Percentiles rank a stretch among this genome's conserved stretches.
Conservation (phyloP, 2,797 vertebrate genomes). For the Bufotes viridis region DNA sequence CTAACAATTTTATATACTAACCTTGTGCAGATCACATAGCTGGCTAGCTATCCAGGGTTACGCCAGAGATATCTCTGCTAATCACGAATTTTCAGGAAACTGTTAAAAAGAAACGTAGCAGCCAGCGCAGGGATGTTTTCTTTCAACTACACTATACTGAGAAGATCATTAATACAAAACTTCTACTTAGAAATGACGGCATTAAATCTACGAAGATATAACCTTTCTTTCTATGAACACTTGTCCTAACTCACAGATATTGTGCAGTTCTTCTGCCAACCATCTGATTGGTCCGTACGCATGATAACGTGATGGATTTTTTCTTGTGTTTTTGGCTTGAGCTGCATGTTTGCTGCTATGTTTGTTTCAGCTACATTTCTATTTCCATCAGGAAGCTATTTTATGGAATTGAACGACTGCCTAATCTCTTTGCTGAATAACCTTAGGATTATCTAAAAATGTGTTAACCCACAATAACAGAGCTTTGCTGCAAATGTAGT, state of each 20-base stretch:
- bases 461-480: background rate
- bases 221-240: background rate
- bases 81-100: slow-evolving; percentile 22
- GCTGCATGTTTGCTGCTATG: background rate
- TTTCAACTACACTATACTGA: slow-evolving; percentile 1
- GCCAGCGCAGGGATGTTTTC: slow-evolving; percentile 5
- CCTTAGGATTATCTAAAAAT: slow-evolving; percentile 3
- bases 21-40: background rate
- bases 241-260: background rate
- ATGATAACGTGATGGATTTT: background rate
- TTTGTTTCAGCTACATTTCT: background rate
- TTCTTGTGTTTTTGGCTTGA: background rate
- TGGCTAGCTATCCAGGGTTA: background rate
- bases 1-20: slow-evolving; percentile 5
- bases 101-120: slow-evolving; percentile 15
- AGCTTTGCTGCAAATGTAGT: background rate
- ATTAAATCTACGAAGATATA: slow-evolving; percentile 10
- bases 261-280: background rate
- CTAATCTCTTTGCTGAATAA: background rate
- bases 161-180: slow-evolving; percentile 21
- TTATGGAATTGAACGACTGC: background rate
- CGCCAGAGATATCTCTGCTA: slow-evolving; percentile 6
- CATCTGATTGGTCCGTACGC: background rate
- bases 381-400: background rate
- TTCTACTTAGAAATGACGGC: slow-evolving; percentile 6